Conservation (phyloP, 92 coral and sea anemone genomes). For the Bergia sp. region DNA sequence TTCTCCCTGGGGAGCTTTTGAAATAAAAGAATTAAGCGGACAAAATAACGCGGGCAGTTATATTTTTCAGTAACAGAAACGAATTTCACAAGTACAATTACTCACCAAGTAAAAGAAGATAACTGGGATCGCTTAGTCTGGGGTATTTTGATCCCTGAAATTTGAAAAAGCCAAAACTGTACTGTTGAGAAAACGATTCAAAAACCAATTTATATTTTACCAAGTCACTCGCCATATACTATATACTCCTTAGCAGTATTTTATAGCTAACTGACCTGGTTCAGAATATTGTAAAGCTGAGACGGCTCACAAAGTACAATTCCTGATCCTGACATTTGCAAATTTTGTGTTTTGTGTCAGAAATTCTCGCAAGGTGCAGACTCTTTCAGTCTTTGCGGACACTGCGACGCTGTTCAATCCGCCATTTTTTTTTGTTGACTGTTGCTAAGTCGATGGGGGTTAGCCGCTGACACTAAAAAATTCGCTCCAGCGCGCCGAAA, state of each 20-base stretch:
- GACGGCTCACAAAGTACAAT: slow-evolving; percentile 77
- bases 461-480: slow-evolving; percentile 48
- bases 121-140: slow-evolving; percentile 91
- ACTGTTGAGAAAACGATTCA: neutral
- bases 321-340: slow-evolving; percentile 81
- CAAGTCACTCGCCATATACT: too few species aligned
- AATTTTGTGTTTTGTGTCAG: neutral
- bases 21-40: too few species aligned
- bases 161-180: neutral
- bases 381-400: too few species aligned
- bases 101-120: slow-evolving; percentile 90
- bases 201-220: too few species aligned
- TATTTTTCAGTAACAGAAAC: too few species aligned
- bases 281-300: slow-evolving; percentile 88
- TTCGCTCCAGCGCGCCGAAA: neutral
- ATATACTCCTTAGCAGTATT: neutral
- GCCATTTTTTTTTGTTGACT: slow-evolving; percentile 60
- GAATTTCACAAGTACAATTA: neutral
- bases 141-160: slow-evolving; percentile 74
- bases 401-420: neutral
- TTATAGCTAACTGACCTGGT: slow-evolving; percentile 67
- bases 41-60: too few species aligned
- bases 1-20: too few species aligned
- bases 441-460: slow-evolving; percentile 68
- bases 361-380: slow-evolving; percentile 8